Evolutionary conservation across 1,140 invertebrate species (phyloP), one percentile per base, ranked within the genome.

Genomic region (Ips typographus): DNA sequence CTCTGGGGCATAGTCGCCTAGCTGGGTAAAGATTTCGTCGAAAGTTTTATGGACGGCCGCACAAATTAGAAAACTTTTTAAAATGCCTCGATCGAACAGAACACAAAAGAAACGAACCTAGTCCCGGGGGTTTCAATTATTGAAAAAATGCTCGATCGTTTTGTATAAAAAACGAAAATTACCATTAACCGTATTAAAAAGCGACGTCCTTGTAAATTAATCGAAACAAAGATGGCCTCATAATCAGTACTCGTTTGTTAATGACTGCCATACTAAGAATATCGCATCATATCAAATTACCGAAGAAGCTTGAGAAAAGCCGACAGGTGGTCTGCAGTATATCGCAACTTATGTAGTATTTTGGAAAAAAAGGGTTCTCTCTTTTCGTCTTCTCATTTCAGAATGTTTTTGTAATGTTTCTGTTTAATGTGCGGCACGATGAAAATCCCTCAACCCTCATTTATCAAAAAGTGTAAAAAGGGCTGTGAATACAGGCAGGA

Each of bases 61-160:
- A 42, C 39, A 69, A 69, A 69, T 69, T 69, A 69, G 67, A 69
- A 69, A 69, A 69, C 51, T 69, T 69, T 69, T 44, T 40, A 69
- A 56, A 61, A 69, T 40, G 49, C 58, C 59, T 57, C 60, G 59
- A 53, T 64, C 38, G 51, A 49, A 40, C 39, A 40, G 40, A 53
- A 64, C 40, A 52, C 42, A 64, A 64, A 64, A 40, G 40, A 61
- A 64, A 49, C 22, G 7, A 22, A 22, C 22, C 22, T 22, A 22
- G 22, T 22, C 22, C 22, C 22, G 22, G 22, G 22, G 22, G 22
- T 22, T 22, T 22, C 47, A 22, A 49, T 2, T 49, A 22, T 49
- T 22, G 7, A 49, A 22, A 22, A 22, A 0, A 22, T 22, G 22
- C 22, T 22, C 22, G 22, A 22, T 22, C 22, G 22, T 22, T 22